Conservation (phyloP, 2,113 vertebrate genomes). For the Tyrannus savana region DNA sequence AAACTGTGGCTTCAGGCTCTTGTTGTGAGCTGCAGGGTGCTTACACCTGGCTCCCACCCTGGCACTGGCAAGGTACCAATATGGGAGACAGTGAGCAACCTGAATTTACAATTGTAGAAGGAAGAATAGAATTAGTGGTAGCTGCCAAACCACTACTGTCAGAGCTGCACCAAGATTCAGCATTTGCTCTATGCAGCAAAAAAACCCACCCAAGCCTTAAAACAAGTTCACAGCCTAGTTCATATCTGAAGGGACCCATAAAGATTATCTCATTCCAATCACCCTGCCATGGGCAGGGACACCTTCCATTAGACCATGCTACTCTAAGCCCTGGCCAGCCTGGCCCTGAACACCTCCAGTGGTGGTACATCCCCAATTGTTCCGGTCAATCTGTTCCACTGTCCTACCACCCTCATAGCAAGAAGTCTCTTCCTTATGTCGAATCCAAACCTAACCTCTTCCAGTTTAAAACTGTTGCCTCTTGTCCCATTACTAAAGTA, state of each 20-base stretch:
- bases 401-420: not conserved
- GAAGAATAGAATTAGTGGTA: not conserved
- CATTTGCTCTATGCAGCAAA: not conserved
- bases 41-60: not conserved
- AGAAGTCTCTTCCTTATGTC: not conserved
- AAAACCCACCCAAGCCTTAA: not conserved
- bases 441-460: not conserved
- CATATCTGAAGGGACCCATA: not conserved
- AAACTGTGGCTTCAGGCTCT: not conserved
- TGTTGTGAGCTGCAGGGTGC: not conserved
- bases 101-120: not conserved
- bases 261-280: not conserved
- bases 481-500: not conserved
- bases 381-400: not conserved
- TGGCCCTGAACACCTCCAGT: not conserved
- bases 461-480: not conserved
- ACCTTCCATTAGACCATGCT: not conserved
- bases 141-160: not conserved
- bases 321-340: not conserved
- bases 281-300: not conserved
- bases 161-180: not conserved
- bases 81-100: not conserved
- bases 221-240: not conserved
- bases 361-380: not conserved
- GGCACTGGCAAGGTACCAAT: not conserved